Percentiles rank a stretch among this genome's conserved stretches.
phyloP scores from a whole-genome alignment of 2,888 invertebrate genomes.

The Apeira syringaria region DNA sequence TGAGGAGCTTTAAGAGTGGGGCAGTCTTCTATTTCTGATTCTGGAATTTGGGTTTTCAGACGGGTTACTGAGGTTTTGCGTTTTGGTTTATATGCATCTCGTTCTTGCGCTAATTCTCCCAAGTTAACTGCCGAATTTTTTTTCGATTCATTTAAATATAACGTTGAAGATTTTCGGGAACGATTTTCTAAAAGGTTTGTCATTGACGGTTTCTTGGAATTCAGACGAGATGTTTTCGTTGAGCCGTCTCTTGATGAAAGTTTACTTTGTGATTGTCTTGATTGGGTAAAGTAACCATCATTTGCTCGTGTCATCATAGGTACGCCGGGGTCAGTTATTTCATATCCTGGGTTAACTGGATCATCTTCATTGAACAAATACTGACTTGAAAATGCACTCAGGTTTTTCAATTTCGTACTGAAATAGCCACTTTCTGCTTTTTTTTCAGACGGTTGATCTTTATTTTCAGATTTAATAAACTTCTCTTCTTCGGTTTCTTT shows the following conservation, averaged over 20 bases:
- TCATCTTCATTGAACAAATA: slow-evolving; percentile 86
- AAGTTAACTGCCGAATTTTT: slow-evolving; percentile 71
- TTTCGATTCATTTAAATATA: slow-evolving; percentile 77
- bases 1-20: slow-evolving; percentile 77
- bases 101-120: slow-evolving; percentile 58
- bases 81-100: slow-evolving; percentile 64
- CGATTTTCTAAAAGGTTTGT: slow-evolving; percentile 71
- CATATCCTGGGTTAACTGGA: slow-evolving; percentile 84
- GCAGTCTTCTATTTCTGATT: slow-evolving; percentile 79
- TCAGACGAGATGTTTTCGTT: slow-evolving; percentile 68
- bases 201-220: slow-evolving; percentile 75
- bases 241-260: slow-evolving; percentile 70
- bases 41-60: slow-evolving; percentile 65
- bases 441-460: slow-evolving; percentile 36
- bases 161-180: slow-evolving; percentile 71
- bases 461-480: slow-evolving; percentile 38
- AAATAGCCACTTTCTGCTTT: slow-evolving; percentile 68
- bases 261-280: slow-evolving; percentile 68
- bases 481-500: slow-evolving; percentile 54
- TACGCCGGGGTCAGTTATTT: slow-evolving; percentile 86
- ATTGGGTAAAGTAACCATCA: slow-evolving; percentile 85
- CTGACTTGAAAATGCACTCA: slow-evolving; percentile 84
- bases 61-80: slow-evolving; percentile 67
- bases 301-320: slow-evolving; percentile 87
- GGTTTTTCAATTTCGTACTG: slow-evolving; percentile 68